Conservation (phyloP, 2,888 invertebrate genomes). For the Drosophila emarginata region DNA sequence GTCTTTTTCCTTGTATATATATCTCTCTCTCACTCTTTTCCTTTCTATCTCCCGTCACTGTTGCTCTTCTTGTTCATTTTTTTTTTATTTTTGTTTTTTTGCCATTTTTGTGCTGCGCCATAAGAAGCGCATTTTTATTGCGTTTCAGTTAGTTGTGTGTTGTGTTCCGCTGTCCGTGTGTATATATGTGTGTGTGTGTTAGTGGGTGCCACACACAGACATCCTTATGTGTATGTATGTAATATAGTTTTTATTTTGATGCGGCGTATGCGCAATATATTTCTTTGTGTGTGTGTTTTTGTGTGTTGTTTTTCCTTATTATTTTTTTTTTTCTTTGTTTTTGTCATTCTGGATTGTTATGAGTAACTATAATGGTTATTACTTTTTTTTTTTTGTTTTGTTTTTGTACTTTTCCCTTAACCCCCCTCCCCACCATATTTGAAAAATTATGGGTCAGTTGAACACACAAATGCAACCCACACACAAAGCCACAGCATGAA, state of each 20-base stretch:
- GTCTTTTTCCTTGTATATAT: neutral
- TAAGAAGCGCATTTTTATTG: conserved; percentile 66
- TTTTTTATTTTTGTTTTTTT: conserved; percentile 16
- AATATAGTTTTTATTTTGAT: conserved; percentile 46
- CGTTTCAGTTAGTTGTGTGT: conserved; percentile 53
- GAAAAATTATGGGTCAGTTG: conserved; percentile 6
- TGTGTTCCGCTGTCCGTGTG: conserved; percentile 15
- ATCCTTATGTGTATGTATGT: conserved; percentile 6
- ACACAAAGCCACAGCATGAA: neutral
- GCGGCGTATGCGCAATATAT: conserved; percentile 48
- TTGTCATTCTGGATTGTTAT: conserved; percentile 44
- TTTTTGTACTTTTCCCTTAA: neutral
- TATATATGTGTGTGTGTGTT: neutral
- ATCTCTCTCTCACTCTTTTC: neutral
- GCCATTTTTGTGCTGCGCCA: conserved; percentile 55
- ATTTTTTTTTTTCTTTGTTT: conserved; percentile 32
- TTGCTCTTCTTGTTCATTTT: conserved; percentile 1
- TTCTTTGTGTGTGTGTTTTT: conserved; percentile 3
- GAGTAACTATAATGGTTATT: conserved; percentile 25
- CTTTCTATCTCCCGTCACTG: neutral
- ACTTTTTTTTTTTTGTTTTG: neutral
- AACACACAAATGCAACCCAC: neutral
- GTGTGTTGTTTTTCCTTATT: neutral
- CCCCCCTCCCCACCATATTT: neutral
- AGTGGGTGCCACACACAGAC: neutral